These are phyloP conservation scores for Actinostola sp. DNA, from an alignment of 92 coral and sea anemone genomes.

Conservation along the genomic window DNA sequence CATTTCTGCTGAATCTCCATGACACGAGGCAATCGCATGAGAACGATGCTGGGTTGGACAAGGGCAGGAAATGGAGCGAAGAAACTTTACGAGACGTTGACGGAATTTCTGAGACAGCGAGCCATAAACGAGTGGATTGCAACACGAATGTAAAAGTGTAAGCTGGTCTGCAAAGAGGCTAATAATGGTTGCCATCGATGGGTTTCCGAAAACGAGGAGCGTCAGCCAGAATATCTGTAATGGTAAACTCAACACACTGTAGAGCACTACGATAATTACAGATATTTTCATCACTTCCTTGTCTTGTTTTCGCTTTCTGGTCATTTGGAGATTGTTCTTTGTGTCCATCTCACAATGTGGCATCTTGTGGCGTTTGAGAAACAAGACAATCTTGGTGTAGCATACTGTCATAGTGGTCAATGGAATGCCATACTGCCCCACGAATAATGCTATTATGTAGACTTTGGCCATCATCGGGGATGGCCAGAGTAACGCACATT, in stretches of 20 bases:
- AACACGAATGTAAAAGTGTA: neutral
- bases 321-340: neutral
- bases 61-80: no score
- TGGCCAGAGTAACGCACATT: neutral
- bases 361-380: neutral
- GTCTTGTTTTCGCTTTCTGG: conserved; percentile 5
- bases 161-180: neutral
- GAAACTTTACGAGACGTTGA: no score
- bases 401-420: conserved; percentile 1
- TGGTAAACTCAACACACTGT: conserved; percentile 8
- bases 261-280: neutral
- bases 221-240: neutral
- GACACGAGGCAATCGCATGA: no score
- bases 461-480: neutral
- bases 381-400: conserved; percentile 19
- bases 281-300: neutral
- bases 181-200: neutral
- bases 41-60: no score
- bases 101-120: neutral
- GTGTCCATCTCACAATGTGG: neutral
- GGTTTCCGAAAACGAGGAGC: neutral
- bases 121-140: conserved; percentile 18
- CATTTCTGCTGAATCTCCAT: no score
- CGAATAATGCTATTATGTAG: neutral
- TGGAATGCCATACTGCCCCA: neutral